Evolutionary conservation across 2,113 vertebrate species (phyloP), one percentile per base, ranked within the genome.

Genomic region (Merops nubicus): DNA sequence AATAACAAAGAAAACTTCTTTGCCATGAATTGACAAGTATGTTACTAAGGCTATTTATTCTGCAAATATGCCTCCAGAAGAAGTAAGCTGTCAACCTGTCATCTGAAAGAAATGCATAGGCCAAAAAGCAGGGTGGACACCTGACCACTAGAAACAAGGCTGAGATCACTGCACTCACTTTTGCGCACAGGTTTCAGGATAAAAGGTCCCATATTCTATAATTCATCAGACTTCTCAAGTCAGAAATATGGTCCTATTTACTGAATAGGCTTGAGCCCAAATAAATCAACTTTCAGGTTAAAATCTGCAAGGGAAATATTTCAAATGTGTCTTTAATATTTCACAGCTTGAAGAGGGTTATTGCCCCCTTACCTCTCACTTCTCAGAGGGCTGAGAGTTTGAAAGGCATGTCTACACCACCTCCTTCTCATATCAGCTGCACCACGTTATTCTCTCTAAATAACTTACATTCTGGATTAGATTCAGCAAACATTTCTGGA

Each of bases 11-110:
- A 56, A 83, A 80, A 83, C 12, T 64, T 74, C 29, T 63, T 87
- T 85, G n/a, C 79, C 45, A 26, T 69, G 43, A 65, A 88, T 80
- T 84, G 82, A 85, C 82, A 95, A 88, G 40, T 25, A 62, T 34
- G 40, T 76, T 90, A 94, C 87, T 82, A 93, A 87, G 77, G 34
- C 29, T 82, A 88, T 88, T 93, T 94, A 80, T 76, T 93, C 91
- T 85, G 45, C 84, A 94, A 81, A 89, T 40, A 67, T 56, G 50
- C 17, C 64, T 91, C 38, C 10, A 26, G 73, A 60, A 68, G 29
- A 87, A 95, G 69, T 22, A 59, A 89, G n/a, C 40, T 91, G 38
- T 76, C 77, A 83, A 63, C 43, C 21, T 95, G 60, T 43, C 89
- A 72, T 19, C 56, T 82, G 74, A 64, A 89, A 79, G 69, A 50